These are phyloP conservation scores for Protaetia brevitarsis DNA, from an alignment of 1,140 invertebrate species.

Conservation along the genomic window DNA sequence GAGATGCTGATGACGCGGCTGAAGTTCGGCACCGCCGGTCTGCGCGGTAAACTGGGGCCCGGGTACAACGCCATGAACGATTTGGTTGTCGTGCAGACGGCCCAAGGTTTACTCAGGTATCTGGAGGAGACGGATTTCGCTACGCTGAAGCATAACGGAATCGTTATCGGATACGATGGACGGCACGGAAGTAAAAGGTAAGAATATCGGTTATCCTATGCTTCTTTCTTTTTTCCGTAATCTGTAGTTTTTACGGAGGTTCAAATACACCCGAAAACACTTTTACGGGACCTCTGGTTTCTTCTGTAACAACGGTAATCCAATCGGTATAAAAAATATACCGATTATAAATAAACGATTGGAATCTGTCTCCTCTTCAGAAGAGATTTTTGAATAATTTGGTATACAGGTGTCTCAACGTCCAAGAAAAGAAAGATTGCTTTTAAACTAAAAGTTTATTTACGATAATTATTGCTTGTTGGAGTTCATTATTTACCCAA, in stretches of 20 bases:
- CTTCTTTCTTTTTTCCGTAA: neutral
- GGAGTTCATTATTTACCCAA: no score
- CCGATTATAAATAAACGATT: no score
- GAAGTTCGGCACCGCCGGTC: slow-evolving; percentile 73
- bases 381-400: no score
- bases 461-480: no score
- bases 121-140: slow-evolving; percentile 58
- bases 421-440: no score
- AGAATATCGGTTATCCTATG: neutral
- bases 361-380: no score
- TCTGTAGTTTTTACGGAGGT: neutral
- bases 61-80: slow-evolving; percentile 96
- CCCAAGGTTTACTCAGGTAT: slow-evolving; percentile 87
- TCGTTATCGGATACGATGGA: slow-evolving; percentile 94
- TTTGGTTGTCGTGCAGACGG: slow-evolving; percentile 93
- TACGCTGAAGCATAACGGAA: slow-evolving; percentile 58
- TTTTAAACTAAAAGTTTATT: no score
- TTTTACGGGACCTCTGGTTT: neutral
- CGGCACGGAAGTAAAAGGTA: slow-evolving; percentile 89
- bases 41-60: slow-evolving; percentile 87
- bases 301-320: no score
- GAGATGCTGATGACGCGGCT: slow-evolving; percentile 60
- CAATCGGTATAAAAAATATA: no score
- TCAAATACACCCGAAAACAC: neutral
- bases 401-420: no score